Conservation (phyloP, 1,140 invertebrate genomes). For the Pygmarrhopalites habei region DNA sequence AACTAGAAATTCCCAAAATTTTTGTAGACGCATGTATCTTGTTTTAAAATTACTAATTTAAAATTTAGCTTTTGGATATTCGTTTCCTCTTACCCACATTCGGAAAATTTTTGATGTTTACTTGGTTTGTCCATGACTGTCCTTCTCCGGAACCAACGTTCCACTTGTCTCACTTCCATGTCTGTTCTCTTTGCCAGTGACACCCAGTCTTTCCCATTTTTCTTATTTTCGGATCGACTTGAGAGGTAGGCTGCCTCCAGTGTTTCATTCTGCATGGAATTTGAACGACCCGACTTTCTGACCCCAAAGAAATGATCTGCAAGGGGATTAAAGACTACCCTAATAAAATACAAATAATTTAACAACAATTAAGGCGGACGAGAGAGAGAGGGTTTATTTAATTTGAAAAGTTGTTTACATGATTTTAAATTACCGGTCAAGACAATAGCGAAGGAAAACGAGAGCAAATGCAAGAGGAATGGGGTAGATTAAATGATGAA, state of each 20-base stretch:
- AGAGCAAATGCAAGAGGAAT: slow-evolving; percentile 69
- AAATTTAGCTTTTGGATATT: background rate
- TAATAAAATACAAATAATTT: slow-evolving; percentile 43
- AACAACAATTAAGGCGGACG: slow-evolving; percentile 4
- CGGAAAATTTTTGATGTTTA: slow-evolving; percentile 83
- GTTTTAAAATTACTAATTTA: background rate
- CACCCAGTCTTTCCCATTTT: slow-evolving; percentile 66
- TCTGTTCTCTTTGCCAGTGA: slow-evolving; percentile 77
- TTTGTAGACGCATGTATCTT: slow-evolving; percentile 26
- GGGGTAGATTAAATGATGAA: slow-evolving; percentile 73
- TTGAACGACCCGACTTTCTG: slow-evolving; percentile 55
- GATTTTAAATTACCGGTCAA: slow-evolving; percentile 64
- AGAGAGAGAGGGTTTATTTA: background rate
- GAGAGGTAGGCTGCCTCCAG: slow-evolving; percentile 63
- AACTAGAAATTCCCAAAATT: too few relatives aligned
- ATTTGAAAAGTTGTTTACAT: background rate
- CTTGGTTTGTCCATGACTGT: slow-evolving; percentile 76
- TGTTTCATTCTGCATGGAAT: slow-evolving; percentile 51
- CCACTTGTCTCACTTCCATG: slow-evolving; percentile 77
- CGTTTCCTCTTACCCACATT: slow-evolving; percentile 59
- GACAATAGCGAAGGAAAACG: slow-evolving; percentile 61
- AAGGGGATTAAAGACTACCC: slow-evolving; percentile 67
- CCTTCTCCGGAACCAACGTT: slow-evolving; percentile 79
- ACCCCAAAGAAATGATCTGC: slow-evolving; percentile 69
- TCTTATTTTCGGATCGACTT: slow-evolving; percentile 54